These are phyloP conservation scores for Nemotelus pantherinus DNA, from an alignment of 2,888 invertebrate species.

Conservation along the genomic window DNA sequence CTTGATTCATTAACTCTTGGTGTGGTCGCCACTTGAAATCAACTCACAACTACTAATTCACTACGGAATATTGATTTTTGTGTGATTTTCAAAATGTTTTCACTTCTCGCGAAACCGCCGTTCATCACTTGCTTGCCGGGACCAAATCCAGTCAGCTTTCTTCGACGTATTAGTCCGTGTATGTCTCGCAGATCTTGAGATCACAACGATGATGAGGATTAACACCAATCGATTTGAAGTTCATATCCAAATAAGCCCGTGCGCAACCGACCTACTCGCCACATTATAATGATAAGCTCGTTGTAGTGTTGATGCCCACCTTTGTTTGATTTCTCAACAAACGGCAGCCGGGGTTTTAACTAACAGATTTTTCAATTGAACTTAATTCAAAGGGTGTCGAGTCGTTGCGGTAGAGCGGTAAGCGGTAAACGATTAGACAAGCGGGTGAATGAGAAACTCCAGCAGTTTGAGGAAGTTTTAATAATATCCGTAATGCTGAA, in stretches of 20 bases:
- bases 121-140: constrained; percentile 30
- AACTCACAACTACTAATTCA: constrained; percentile 42
- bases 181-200: background rate
- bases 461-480: background rate
- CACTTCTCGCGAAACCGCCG: constrained; percentile 38
- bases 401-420: background rate
- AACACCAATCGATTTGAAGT: constrained; percentile 17
- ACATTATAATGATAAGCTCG: constrained; percentile 39
- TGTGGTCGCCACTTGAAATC: constrained; percentile 44
- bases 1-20: constrained; percentile 22
- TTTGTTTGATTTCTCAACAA: constrained; percentile 33
- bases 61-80: constrained; percentile 41
- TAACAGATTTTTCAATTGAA: constrained; percentile 12
- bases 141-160: background rate
- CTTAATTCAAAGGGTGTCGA: constrained; percentile 33
- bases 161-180: background rate
- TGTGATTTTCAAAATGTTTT: constrained; percentile 41
- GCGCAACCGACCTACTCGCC: constrained; percentile 42
- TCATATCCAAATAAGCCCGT: constrained; percentile 39
- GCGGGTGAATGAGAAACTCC: background rate
- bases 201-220: constrained; percentile 30
- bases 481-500: background rate
- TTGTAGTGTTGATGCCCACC: constrained; percentile 43
- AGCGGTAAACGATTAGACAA: background rate
- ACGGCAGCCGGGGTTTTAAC: constrained; percentile 29